A percentile compares a stretch with the other conserved stretches of the same genome.
Conservation (phyloP, 37 sponge, comb jelly and placozoan species). For the Cliona cf. orientalis region DNA sequence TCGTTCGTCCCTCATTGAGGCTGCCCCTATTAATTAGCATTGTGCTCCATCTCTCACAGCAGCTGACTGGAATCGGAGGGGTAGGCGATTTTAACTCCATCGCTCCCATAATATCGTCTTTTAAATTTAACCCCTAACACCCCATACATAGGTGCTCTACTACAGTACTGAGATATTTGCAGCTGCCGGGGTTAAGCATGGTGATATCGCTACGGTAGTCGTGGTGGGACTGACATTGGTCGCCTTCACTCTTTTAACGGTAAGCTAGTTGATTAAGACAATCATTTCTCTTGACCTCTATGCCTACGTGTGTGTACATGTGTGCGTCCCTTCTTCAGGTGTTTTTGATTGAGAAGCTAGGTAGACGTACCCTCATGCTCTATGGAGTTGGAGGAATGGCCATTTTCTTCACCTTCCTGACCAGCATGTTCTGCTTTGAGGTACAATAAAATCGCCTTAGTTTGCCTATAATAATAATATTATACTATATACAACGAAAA, state of each 20-base stretch:
- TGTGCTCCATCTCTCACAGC: slow-evolving; percentile 55
- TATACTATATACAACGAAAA: too few relatives aligned
- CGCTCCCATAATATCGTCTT: too few relatives aligned
- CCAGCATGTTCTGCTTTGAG: slow-evolving; percentile 71
- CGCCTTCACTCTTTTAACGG: slow-evolving; percentile 44
- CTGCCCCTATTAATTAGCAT: slow-evolving; percentile 38
- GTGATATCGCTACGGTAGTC: slow-evolving; percentile 46
- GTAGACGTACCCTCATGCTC: slow-evolving; percentile 64
- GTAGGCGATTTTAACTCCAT: too few relatives aligned
- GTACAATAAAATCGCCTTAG: too few relatives aligned
- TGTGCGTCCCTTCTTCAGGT: too few relatives aligned
- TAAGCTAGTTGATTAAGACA: too few relatives aligned
- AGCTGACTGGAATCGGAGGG: slow-evolving; percentile 62
- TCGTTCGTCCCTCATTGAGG: slow-evolving; percentile 11
- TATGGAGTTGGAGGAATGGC: slow-evolving; percentile 76
- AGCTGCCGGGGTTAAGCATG: slow-evolving; percentile 47
- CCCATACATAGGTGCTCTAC: slow-evolving; percentile 37
- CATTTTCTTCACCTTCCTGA: slow-evolving; percentile 48
- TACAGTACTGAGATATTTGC: slow-evolving; percentile 58
- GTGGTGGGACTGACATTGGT: slow-evolving; percentile 35
- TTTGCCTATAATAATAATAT: too few relatives aligned
- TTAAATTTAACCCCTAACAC: too few relatives aligned
- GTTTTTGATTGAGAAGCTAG: slow-evolving; percentile 56
- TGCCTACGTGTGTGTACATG: too few relatives aligned
- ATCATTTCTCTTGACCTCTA: too few relatives aligned